These are phyloP conservation scores for Coelinius sp. DNA, from an alignment of 2,888 invertebrate species.

Conservation along the genomic window DNA sequence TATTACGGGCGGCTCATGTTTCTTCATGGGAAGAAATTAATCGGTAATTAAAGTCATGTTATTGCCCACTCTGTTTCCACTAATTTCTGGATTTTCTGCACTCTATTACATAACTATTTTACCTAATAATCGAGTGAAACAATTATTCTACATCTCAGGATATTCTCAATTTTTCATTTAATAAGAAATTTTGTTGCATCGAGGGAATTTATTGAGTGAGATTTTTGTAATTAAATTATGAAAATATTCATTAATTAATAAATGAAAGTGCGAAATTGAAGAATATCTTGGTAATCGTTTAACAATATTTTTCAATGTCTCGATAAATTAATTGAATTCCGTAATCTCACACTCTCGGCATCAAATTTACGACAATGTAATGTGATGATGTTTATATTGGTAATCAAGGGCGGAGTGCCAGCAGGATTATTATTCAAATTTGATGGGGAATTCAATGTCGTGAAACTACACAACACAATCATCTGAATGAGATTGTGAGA, in stretches of 20 bases:
- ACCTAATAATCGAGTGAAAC: constrained; percentile 11
- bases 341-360: not conserved
- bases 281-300: not conserved
- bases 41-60: constrained; percentile 27
- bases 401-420: not conserved
- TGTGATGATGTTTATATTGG: not conserved
- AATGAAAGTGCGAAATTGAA: not conserved
- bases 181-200: not conserved
- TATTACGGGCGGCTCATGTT: not conserved
- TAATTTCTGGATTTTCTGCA: not conserved
- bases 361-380: not conserved
- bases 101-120: not conserved
- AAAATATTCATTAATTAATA: not conserved
- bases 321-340: constrained; percentile 6
- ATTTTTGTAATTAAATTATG: not conserved
- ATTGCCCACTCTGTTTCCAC: not conserved
- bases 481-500: not conserved
- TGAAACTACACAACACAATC: not conserved
- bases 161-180: not conserved
- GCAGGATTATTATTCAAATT: constrained; percentile 27
- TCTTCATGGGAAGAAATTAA: constrained; percentile 28
- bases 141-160: not conserved
- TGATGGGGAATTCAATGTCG: not conserved
- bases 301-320: not conserved
- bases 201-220: not conserved